Base-by-base conservation (phyloP, 2,888 invertebrate species). In the Agrochola circellaris region DNA sequence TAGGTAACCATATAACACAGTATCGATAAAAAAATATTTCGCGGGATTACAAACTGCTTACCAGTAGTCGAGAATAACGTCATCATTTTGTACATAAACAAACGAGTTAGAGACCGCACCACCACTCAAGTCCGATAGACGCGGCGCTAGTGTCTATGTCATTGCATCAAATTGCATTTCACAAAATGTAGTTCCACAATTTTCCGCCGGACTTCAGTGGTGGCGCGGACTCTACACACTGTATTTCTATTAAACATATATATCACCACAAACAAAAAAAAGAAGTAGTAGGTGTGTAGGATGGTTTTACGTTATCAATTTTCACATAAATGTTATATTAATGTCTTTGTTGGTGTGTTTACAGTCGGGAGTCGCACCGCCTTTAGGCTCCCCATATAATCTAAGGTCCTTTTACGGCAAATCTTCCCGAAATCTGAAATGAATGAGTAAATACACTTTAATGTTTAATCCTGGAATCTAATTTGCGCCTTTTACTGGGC, bases 381-480 rank as follows among this genome's bases (percentile, higher is more conserved):
- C 9, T 62, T 48, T 34, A 38, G 54, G 23, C 51, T 48, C 45
- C 58, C 30, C 69, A 42, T 34, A 48, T 70, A 77, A 71, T 71
- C 26, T 42, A 56, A 83, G 20, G 62, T 62, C 45, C n/a, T 64
- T 72, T 71, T 73, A 60, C 48, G 23, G 65, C 38, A 84, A 60
- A 54, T 75, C n/a, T 71, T 58, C 42, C 9, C n/a, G 15, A 70
- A 84, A 80, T 75, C 67, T 75, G 23, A 81, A 82, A 84, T 62
- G 51, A 69, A 77, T 73, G 51, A 85, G 73, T 76, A 85, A 85
- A 76, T 62, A 81, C 72, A 85, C 65, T 81, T 81, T 70, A 82
- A 85, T 83, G 73, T 83, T 82, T 70, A 77, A 77, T 85, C 72
- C 69, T 34, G 70, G 58, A 81, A 81, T 85, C 66, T 62, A 82